These are phyloP conservation scores for Thamnophis sirtalis DNA, from an alignment of 2,113 vertebrate species.

Conservation along the genomic window DNA sequence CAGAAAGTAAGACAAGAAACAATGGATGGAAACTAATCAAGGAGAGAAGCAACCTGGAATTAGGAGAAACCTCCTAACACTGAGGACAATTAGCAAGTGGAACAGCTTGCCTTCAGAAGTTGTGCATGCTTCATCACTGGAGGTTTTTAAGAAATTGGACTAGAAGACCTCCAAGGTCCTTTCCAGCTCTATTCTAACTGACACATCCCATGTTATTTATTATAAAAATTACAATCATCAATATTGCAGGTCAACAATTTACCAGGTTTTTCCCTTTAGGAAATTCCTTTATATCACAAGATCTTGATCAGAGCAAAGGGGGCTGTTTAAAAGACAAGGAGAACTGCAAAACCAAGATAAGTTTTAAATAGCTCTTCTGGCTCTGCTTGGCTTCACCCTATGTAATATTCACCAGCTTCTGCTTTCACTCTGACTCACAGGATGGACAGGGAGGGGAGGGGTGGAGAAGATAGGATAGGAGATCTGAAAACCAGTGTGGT, in stretches of 20 bases:
- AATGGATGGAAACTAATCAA: neutral
- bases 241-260: rapidly evolving
- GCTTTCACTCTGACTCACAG: slow-evolving; percentile 75
- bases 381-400: slow-evolving; percentile 71
- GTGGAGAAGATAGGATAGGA: neutral
- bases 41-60: neutral
- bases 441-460: neutral
- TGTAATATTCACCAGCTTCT: slow-evolving; percentile 61
- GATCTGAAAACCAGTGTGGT: neutral
- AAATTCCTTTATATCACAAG: neutral
- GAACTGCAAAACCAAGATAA: slow-evolving; percentile 59
- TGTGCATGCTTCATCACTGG: neutral
- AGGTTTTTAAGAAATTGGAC: neutral
- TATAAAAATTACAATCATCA: neutral
- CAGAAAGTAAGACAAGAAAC: neutral
- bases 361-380: slow-evolving; percentile 72
- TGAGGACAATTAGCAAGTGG: neutral
- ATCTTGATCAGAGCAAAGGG: slow-evolving; percentile 26
- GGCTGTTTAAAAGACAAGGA: neutral
- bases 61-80: neutral
- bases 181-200: neutral
- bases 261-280: neutral
- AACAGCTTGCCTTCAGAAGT: neutral
- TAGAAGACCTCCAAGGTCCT: neutral
- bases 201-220: neutral